Evolutionary conservation across 2,113 vertebrate genomes (phyloP).

Genomic region (Edolisoma coerulescens): DNA sequence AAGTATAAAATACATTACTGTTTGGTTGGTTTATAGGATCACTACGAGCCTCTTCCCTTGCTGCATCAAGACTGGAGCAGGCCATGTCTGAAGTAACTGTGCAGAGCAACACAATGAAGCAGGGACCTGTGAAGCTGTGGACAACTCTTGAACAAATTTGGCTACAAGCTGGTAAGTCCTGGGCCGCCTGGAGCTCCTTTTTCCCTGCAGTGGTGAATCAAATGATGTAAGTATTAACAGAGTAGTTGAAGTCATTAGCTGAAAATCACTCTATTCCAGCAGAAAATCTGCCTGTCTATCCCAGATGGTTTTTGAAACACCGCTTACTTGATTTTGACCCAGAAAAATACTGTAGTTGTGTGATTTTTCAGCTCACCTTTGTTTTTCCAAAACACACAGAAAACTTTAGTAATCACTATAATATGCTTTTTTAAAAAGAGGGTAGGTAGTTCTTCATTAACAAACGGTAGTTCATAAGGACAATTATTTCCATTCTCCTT

Average conservation of each 20-base stretch:
- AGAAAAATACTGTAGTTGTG: neutral
- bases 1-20: neutral
- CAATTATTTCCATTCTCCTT: neutral
- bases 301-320: neutral
- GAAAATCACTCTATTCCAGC: neutral
- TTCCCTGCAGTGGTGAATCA: neutral
- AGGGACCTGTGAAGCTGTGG: slow-evolving; percentile 91
- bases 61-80: slow-evolving; percentile 89
- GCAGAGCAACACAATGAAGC: slow-evolving; percentile 81
- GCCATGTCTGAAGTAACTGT: slow-evolving; percentile 91
- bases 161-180: slow-evolving; percentile 90
- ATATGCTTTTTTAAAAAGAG: neutral
- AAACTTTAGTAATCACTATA: neutral
- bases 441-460: neutral
- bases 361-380: neutral
- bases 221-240: neutral
- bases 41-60: slow-evolving; percentile 83
- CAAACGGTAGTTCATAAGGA: neutral
- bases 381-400: neutral
- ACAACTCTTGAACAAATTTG: slow-evolving; percentile 91
- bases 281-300: neutral
- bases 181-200: neutral
- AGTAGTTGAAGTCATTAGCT: neutral
- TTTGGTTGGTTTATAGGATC: slow-evolving; percentile 75
- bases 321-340: neutral